These are phyloP conservation scores for Lepilemur septentrionalis DNA, from an alignment of 2,797 vertebrate species.

Conservation along the genomic window DNA sequence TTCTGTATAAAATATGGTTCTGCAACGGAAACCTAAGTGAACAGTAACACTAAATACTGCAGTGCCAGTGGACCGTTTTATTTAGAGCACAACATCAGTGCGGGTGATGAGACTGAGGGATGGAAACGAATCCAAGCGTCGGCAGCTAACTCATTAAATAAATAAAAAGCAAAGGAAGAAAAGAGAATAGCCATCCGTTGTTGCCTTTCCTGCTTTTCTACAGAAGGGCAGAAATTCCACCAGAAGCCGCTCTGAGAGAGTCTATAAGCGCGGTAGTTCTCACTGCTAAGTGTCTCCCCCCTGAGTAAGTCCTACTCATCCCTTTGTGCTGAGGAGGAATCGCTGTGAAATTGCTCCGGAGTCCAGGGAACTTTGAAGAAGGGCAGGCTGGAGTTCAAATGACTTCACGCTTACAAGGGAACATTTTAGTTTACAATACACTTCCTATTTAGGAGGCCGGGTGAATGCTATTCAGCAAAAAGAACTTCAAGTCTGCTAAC, in stretches of 20 bases:
- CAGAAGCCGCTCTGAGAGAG: background rate
- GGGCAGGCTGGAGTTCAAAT: slow-evolving; percentile 54
- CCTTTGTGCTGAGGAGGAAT: background rate
- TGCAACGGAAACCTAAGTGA: slow-evolving; percentile 75
- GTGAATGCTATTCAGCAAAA: slow-evolving; percentile 59
- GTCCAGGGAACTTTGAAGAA: slow-evolving; percentile 42
- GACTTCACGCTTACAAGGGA: slow-evolving; percentile 60
- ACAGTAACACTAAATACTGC: slow-evolving; percentile 60
- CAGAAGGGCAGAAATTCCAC: background rate
- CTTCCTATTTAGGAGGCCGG: slow-evolving; percentile 56
- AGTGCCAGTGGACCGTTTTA: slow-evolving; percentile 43
- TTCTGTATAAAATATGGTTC: slow-evolving; percentile 80
- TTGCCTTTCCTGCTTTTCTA: background rate
- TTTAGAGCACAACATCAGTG: slow-evolving; percentile 44
- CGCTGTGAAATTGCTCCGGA: background rate
- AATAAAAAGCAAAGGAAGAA: slow-evolving; percentile 24
- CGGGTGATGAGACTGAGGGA: background rate
- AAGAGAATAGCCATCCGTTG: background rate
- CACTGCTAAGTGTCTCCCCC: background rate
- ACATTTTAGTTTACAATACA: slow-evolving; percentile 61
- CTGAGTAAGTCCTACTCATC: background rate
- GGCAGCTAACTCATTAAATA: slow-evolving; percentile 62
- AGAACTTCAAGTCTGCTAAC: slow-evolving; percentile 41
- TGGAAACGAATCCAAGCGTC: slow-evolving; percentile 50
- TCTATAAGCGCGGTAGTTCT: background rate